These are phyloP conservation scores for Prionailurus viverrinus DNA, from an alignment of 2,113 vertebrate genomes.

Conservation along the genomic window DNA sequence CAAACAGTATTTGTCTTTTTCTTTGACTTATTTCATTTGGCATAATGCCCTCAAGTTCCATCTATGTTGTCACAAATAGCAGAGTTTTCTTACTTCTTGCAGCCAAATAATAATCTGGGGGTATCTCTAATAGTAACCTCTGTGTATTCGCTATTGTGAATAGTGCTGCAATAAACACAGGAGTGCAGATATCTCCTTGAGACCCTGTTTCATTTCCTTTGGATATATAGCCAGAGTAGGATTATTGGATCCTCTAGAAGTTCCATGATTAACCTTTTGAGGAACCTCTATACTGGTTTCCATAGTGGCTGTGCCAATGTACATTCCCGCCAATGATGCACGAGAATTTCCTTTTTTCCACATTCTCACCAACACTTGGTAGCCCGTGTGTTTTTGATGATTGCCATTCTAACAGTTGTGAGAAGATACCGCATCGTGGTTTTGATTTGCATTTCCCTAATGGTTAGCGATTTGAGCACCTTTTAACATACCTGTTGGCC, in stretches of 20 bases:
- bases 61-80: not conserved
- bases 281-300: not conserved
- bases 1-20: not conserved
- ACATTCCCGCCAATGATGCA: not conserved
- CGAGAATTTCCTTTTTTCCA: not conserved
- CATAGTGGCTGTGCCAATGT: not conserved
- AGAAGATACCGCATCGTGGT: not conserved
- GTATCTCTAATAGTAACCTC: too few species aligned
- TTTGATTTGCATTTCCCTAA: not conserved
- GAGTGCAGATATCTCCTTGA: not conserved
- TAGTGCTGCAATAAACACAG: not conserved
- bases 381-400: not conserved
- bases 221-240: not conserved
- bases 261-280: slow-evolving; percentile 5
- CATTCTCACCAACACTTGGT: not conserved
- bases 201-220: not conserved
- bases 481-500: not conserved
- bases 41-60: not conserved
- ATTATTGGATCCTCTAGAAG: not conserved
- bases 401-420: not conserved
- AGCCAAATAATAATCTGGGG: not conserved
- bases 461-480: not conserved
- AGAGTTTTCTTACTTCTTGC: not conserved
- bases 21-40: not conserved
- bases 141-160: not conserved